Evolutionary conservation across 2,888 invertebrate species (phyloP).

Genomic region (Eurytoma adleriae): DNA sequence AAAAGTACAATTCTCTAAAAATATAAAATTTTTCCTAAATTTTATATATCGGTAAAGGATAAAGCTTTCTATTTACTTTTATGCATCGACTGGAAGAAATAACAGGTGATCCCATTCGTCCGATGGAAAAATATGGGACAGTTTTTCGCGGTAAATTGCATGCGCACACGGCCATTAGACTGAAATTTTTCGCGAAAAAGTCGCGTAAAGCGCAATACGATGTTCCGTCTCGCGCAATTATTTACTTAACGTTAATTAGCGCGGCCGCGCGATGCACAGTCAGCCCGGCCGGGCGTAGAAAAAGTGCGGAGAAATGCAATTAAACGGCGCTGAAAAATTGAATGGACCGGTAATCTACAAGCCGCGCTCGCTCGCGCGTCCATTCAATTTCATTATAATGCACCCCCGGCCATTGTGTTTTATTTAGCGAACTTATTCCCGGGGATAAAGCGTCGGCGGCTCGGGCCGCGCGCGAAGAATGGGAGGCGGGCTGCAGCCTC

Average conservation of each 20-base stretch:
- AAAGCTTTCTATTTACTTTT: no score
- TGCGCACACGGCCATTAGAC: no score
- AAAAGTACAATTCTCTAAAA: no score
- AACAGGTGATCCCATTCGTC: no score
- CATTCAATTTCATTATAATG: constrained; percentile 3
- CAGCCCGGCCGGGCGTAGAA: not conserved
- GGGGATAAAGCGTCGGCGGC: constrained; percentile 1
- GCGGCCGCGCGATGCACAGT: no score
- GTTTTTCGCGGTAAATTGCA: no score
- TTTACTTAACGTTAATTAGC: constrained; percentile 42
- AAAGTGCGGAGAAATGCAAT: not conserved
- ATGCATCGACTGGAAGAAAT: no score
- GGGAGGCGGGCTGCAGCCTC: not conserved
- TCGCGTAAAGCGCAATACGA: constrained; percentile 1
- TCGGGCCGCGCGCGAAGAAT: no score
- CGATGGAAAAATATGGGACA: no score
- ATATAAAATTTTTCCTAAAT: no score
- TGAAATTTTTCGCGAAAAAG: not conserved
- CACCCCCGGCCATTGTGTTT: not conserved
- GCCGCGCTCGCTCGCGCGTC: not conserved
- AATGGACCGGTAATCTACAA: constrained; percentile 13
- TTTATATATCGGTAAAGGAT: no score
- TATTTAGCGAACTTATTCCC: constrained; percentile 13
- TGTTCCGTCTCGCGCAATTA: constrained; percentile 20
- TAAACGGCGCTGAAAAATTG: constrained; percentile 19